Evolutionary conservation across 2,797 vertebrate genomes (phyloP).

Genomic region (Artibeus jamaicensis): DNA sequence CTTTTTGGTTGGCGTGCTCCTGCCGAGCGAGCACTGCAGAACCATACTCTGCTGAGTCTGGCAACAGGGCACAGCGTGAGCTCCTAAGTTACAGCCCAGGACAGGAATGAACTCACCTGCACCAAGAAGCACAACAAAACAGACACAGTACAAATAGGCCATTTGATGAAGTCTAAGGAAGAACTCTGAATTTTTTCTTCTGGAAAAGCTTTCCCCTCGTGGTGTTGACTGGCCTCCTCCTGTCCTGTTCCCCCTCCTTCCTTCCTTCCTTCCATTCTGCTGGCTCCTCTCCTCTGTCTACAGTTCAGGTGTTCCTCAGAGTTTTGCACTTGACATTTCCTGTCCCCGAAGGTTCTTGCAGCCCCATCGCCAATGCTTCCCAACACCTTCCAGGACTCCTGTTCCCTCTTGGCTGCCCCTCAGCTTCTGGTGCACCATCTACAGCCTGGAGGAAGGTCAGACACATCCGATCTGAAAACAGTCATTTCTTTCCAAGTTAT

Average conservation of each 20-base stretch:
- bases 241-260: background rate
- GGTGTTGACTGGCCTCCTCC: background rate
- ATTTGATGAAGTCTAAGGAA: background rate
- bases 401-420: fast-evolving
- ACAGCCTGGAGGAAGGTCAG: background rate
- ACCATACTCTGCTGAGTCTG: background rate
- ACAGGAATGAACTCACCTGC: background rate
- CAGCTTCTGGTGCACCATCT: fast-evolving
- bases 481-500: background rate
- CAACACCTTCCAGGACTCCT: background rate
- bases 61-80: fast-evolving
- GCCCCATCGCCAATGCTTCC: background rate
- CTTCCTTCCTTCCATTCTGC: background rate
- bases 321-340: background rate
- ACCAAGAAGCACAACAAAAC: background rate
- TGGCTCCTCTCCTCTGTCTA: no score
- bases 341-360: background rate
- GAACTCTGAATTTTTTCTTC: background rate
- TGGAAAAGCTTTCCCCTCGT: background rate
- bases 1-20: fast-evolving
- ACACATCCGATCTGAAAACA: background rate
- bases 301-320: background rate
- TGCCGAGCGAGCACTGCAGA: background rate
- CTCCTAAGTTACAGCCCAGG: background rate
- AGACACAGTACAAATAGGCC: background rate